phyloP scores from a whole-genome alignment of 92 coral and sea anemone species.

The Heteractis magnifica region DNA sequence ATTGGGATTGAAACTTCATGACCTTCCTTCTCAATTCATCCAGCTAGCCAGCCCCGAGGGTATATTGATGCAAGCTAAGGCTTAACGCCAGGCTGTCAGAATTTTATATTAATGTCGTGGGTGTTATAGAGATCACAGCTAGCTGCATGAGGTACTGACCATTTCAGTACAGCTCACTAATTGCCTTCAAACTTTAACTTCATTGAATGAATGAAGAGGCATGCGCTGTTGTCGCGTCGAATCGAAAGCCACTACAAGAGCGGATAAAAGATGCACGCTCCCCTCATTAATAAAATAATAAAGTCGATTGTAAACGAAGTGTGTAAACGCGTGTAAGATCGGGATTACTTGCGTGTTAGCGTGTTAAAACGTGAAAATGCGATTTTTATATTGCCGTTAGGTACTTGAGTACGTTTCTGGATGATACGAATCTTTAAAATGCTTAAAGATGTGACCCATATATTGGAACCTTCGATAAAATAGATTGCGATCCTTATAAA shows the following conservation, averaged over 20 bases:
- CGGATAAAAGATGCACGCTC: neutral
- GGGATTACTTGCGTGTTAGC: neutral
- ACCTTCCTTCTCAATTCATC: neutral
- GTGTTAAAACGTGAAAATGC: neutral
- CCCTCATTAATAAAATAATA: constrained; percentile 19
- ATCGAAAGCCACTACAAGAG: neutral
- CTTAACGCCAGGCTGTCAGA: constrained; percentile 19
- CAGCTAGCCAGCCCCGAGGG: constrained; percentile 1
- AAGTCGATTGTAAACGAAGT: constrained; percentile 21
- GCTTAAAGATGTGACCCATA: constrained; percentile 9
- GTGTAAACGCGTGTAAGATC: constrained; percentile 1
- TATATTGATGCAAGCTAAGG: neutral
- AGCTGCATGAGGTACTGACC: constrained; percentile 14
- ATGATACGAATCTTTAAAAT: neutral
- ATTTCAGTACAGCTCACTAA: constrained; percentile 6
- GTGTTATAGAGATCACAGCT: neutral
- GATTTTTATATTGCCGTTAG: neutral
- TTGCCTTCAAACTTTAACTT: constrained; percentile 20
- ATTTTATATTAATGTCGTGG: constrained; percentile 16
- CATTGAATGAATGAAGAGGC: constrained; percentile 7
- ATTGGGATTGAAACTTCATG: neutral
- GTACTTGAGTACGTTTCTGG: neutral
- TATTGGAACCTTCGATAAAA: neutral
- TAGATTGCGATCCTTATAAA: constrained; percentile 5
- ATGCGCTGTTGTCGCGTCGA: neutral